Percentiles rank a stretch among this genome's conserved stretches.
phyloP scores from a whole-genome alignment of 2,888 invertebrate species.

The Lamellibrachia columna region DNA sequence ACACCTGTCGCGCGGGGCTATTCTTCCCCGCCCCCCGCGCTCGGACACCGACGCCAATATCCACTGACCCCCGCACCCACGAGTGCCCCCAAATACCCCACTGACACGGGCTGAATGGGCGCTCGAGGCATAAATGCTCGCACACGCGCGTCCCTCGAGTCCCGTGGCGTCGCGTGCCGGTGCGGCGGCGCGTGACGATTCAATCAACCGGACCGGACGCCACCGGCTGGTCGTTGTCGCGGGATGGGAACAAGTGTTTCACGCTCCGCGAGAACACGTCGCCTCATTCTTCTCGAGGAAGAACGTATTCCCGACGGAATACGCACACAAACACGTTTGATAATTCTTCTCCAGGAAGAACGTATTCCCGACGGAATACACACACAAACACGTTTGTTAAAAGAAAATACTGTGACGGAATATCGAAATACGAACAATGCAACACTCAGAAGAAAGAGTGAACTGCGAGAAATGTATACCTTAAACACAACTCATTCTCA shows the following conservation, averaged over 20 bases:
- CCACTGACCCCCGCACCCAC: conserved; percentile 6
- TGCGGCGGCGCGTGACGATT: background rate
- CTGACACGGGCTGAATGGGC: conserved; percentile 9
- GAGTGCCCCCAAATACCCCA: conserved; percentile 12
- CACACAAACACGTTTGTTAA: background rate
- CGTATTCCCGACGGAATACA: background rate
- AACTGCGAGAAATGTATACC: background rate
- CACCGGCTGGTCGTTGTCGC: background rate
- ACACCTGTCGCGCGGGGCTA: background rate
- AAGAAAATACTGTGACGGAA: background rate
- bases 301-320: background rate
- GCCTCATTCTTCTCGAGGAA: background rate
- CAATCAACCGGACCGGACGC: background rate
- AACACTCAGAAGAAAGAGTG: no score
- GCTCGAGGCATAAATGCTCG: background rate
- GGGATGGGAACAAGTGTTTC: background rate
- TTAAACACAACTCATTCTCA: background rate
- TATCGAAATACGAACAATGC: background rate
- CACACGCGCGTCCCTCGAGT: background rate
- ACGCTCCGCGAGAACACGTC: background rate
- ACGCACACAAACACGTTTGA: background rate
- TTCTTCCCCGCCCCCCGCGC: background rate
- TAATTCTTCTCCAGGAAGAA: background rate
- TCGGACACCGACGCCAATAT: background rate
- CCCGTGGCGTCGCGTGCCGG: conserved; percentile 12